A percentile compares a stretch with the other conserved stretches of the same genome.
These are phyloP conservation scores for Diarsia brunnea DNA, from an alignment of 2,888 invertebrate genomes.

Conservation along the genomic window DNA sequence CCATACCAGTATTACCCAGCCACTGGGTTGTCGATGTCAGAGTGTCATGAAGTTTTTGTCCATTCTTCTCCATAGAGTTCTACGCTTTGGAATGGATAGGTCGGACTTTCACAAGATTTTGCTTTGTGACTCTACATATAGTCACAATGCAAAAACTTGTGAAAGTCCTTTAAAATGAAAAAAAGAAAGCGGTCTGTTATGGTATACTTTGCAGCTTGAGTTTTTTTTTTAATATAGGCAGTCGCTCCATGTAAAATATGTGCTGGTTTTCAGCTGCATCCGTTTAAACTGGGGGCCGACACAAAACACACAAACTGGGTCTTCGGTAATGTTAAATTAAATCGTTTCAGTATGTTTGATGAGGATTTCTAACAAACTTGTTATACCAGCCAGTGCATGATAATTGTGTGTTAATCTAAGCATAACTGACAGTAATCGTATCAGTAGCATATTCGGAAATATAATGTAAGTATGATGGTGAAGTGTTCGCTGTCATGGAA, in stretches of 20 bases:
- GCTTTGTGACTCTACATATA: too few species aligned
- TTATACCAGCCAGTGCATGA: slow-evolving; percentile 16
- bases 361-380: slow-evolving; percentile 21
- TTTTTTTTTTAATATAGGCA: too few species aligned
- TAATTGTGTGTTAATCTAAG: slow-evolving; percentile 31
- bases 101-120: too few species aligned
- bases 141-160: too few species aligned
- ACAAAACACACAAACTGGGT: neutral
- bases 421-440: slow-evolving; percentile 23
- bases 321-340: neutral
- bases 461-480: slow-evolving; percentile 10
- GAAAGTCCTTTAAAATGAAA: too few species aligned
- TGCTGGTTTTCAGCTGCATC: neutral
- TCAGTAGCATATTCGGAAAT: slow-evolving; percentile 18
- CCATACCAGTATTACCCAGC: too few species aligned
- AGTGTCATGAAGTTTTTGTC: too few species aligned
- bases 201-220: too few species aligned
- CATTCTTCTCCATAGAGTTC: too few species aligned
- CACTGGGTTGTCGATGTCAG: too few species aligned
- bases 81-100: too few species aligned
- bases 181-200: too few species aligned
- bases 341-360: neutral
- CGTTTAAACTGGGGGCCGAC: neutral
- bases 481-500: slow-evolving; percentile 15
- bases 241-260: neutral